Evolutionary conservation across 2,888 invertebrate species (phyloP).

Genomic region (Dugesia japonica): DNA sequence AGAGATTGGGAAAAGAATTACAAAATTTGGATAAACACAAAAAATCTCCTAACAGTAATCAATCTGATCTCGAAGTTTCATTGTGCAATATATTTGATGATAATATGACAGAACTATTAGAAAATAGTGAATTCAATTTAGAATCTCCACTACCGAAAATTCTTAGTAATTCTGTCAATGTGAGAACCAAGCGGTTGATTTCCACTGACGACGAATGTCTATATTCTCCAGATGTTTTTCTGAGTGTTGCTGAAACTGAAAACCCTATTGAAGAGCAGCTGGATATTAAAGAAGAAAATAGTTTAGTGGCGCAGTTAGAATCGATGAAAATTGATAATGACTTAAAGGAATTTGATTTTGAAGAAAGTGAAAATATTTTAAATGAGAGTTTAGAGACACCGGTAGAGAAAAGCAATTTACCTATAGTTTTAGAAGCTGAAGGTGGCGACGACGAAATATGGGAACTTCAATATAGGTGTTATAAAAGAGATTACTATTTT

Average conservation of each 20-base stretch:
- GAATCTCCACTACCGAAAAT: not conserved
- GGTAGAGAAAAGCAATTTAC: not conserved
- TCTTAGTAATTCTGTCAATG: not conserved
- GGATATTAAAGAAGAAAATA: not conserved
- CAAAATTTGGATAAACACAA: not conserved
- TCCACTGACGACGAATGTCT: no score
- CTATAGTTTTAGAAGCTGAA: no score
- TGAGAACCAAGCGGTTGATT: not conserved
- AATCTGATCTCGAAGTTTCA: not conserved
- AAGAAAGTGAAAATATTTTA: not conserved
- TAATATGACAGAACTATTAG: no score
- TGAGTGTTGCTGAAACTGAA: not conserved
- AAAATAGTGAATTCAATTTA: no score
- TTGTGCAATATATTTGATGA: not conserved
- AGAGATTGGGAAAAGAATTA: conserved; percentile 21
- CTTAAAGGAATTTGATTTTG: not conserved
- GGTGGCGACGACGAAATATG: not conserved
- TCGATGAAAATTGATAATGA: not conserved
- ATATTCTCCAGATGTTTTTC: not conserved
- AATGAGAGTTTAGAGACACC: not conserved
- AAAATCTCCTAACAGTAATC: not conserved
- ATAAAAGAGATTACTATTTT: conserved; percentile 30
- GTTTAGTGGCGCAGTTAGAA: not conserved
- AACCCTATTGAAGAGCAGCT: not conserved
- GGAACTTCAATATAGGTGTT: not conserved